These are phyloP conservation scores for Agelastica alni DNA, from an alignment of 2,888 invertebrate genomes.

Conservation along the genomic window DNA sequence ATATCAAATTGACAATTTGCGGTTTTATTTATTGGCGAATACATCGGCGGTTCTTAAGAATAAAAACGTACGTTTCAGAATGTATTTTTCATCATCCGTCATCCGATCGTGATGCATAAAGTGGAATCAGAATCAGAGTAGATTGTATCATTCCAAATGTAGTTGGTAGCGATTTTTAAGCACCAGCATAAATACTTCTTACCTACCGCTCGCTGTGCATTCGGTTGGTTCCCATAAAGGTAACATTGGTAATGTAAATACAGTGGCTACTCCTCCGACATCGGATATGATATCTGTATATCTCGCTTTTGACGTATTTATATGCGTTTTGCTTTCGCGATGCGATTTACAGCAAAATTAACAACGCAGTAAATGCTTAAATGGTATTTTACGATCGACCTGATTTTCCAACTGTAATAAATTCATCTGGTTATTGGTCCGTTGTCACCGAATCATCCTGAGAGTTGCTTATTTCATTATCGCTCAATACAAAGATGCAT, in stretches of 20 bases:
- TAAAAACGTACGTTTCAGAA: background rate
- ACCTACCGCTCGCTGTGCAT: slow-evolving; percentile 19
- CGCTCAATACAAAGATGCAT: no score
- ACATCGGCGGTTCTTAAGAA: background rate
- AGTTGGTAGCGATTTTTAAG: slow-evolving; percentile 36
- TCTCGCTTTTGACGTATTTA: slow-evolving; percentile 1
- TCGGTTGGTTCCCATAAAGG: slow-evolving; percentile 34
- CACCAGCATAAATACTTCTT: slow-evolving; percentile 31
- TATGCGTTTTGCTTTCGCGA: background rate
- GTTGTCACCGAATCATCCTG: no score
- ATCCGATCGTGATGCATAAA: slow-evolving; percentile 37
- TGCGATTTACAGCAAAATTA: background rate
- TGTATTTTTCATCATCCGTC: slow-evolving; percentile 26
- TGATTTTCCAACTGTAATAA: no score
- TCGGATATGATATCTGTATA: slow-evolving; percentile 8
- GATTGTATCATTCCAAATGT: slow-evolving; percentile 37
- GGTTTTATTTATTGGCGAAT: background rate
- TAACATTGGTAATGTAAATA: slow-evolving; percentile 37
- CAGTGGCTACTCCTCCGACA: slow-evolving; percentile 13
- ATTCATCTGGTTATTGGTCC: no score
- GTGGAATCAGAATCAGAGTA: slow-evolving; percentile 38
- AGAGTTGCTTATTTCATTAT: no score
- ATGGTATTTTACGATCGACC: no score
- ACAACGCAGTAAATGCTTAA: no score
- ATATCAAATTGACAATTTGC: no score